Base-by-base conservation (phyloP, 2,797 vertebrate species). In the Pipistrellus pygmaeus region DNA sequence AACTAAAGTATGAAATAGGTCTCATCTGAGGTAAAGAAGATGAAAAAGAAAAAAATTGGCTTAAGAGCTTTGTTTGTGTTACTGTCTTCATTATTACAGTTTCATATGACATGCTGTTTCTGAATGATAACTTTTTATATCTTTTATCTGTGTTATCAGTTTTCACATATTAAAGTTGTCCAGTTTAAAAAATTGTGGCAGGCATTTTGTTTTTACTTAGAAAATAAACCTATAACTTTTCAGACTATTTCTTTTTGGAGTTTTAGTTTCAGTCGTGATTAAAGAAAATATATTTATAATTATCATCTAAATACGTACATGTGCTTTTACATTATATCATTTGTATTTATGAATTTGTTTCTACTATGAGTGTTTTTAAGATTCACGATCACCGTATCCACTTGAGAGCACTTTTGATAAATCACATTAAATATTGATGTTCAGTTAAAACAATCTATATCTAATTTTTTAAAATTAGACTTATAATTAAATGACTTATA, bases 151-250 rank as follows among this genome's bases (percentile, higher is more conserved):
- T 91, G 85, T 32, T 55, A 6, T 77, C 10, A 75, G 5, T 77
- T 90, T 94, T 88, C 94, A 96, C 76, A 78, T 44, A 10, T 95
- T 84, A 81, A 23, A 93, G 93, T 89, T 91, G 96, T 95, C 97
- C 95, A 66, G 68, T 78, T 90, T 23, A 21, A 84, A 82, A 91
- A 96, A 20, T 77, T 2, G 48, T 95, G 92, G 32, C 72, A 96
- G 46, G 95, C 96, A 97, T 66, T 0, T 9, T 84, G 3, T 6
- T 93, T 57, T 51, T 80, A 95, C 89, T 95, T 94, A 6, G 97
- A 85, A 85, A 95, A 71, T 48, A 69, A 85, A 9, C 68, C 25
- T 72, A 10, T 41, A 82, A 95, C 75, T 88, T 66, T 96, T 44
- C 6, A 88, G 15, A 46, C 30, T 96, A 20, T 13, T 71, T 3